These are phyloP conservation scores for Phortica magna DNA, from an alignment of 2,888 invertebrate species.

Conservation along the genomic window DNA sequence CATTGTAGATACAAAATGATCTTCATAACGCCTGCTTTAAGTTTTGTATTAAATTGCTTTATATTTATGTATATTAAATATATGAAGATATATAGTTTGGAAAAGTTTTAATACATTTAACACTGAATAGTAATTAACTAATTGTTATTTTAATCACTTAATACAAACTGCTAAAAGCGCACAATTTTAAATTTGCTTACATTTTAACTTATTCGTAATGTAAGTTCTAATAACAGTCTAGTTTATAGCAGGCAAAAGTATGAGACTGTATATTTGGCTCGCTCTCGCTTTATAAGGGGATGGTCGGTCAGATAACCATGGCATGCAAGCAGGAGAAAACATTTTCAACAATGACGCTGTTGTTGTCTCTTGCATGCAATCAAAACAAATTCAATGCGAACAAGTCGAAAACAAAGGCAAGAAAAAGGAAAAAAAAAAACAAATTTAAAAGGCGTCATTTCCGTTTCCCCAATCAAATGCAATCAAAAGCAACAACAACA, in stretches of 20 bases:
- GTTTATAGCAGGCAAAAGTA: neutral
- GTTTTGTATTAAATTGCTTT: neutral
- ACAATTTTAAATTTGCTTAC: neutral
- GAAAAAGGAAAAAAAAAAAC: neutral
- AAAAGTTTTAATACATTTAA: too few species aligned
- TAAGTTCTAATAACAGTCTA: too few species aligned
- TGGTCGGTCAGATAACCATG: neutral
- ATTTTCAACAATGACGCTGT: neutral
- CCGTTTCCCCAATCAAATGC: conserved; percentile 23
- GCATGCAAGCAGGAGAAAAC: neutral
- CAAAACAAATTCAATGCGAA: neutral
- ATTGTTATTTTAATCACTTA: too few species aligned
- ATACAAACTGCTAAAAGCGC: too few species aligned
- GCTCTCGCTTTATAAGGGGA: too few species aligned
- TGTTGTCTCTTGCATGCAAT: neutral
- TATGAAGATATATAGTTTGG: neutral
- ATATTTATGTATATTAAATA: neutral
- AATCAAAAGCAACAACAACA: conserved; percentile 9
- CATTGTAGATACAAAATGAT: too few species aligned
- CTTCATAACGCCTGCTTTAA: too few species aligned
- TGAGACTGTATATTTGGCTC: too few species aligned
- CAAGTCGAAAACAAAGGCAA: neutral
- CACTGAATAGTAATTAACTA: too few species aligned
- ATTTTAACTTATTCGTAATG: too few species aligned
- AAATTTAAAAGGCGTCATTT: conserved; percentile 27